Conservation (phyloP, 2,113 vertebrate genomes). For the Australoheros scitulus region DNA sequence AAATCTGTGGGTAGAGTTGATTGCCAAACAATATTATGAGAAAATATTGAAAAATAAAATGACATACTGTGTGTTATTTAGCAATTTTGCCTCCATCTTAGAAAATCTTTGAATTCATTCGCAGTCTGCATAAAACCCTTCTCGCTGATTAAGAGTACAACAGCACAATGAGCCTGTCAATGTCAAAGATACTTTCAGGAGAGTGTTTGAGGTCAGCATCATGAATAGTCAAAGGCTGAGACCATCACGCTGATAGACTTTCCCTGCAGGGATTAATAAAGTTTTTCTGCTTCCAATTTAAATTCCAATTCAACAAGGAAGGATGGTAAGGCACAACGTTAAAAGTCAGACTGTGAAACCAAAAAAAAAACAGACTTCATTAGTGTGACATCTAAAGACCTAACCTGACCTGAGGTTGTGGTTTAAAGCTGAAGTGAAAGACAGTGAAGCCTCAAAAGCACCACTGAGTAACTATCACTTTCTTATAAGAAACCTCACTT, state of each 20-base stretch:
- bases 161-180: background rate
- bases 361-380: background rate
- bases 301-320: background rate
- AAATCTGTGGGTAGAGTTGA: background rate
- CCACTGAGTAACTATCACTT: background rate
- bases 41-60: background rate
- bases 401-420: background rate
- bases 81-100: background rate
- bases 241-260: conserved; percentile 9
- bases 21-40: background rate
- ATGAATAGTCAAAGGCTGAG: conserved; percentile 34
- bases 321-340: too few species aligned
- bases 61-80: too few species aligned
- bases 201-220: conserved; percentile 12
- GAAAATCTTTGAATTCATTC: conserved; percentile 11
- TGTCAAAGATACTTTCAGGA: conserved; percentile 13
- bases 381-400: background rate
- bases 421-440: background rate
- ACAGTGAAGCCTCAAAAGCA: background rate
- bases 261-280: background rate
- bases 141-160: conserved; percentile 11
- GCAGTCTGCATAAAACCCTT: background rate
- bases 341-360: background rate
- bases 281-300: background rate
- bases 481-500: conserved; percentile 12